Percentiles rank a stretch among this genome's conserved stretches.
These are phyloP conservation scores for Synergus japonicus DNA, from an alignment of 2,888 invertebrate species.

Conservation along the genomic window DNA sequence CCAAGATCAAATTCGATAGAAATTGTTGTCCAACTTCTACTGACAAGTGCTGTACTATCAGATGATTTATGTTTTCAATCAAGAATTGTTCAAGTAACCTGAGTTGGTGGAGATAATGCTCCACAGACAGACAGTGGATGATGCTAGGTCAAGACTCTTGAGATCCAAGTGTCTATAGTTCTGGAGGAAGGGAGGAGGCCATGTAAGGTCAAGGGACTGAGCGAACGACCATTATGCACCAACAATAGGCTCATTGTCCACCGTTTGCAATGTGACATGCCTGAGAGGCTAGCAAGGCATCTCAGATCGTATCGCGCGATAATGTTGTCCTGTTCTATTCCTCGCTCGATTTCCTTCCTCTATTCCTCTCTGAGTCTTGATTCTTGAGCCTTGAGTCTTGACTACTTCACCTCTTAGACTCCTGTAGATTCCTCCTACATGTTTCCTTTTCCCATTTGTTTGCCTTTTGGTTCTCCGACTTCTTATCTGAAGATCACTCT, in stretches of 20 bases:
- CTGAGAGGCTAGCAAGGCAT: constrained; percentile 60
- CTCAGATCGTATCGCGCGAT: constrained; percentile 71
- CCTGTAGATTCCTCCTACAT: background rate
- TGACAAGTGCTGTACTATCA: background rate
- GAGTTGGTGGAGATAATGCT: background rate
- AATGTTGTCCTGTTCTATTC: constrained; percentile 67
- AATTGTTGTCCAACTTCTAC: background rate
- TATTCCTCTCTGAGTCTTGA: background rate
- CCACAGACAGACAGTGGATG: constrained; percentile 10
- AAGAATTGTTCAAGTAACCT: background rate
- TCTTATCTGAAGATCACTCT: constrained; percentile 6
- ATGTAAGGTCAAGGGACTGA: constrained; percentile 68
- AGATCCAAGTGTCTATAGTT: constrained; percentile 7
- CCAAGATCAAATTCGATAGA: background rate
- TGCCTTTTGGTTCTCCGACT: background rate
- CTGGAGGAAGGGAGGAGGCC: constrained; percentile 48
- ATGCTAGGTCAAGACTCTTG: constrained; percentile 37
- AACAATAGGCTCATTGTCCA: constrained; percentile 75
- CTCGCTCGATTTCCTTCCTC: constrained; percentile 50
- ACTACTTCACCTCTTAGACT: constrained; percentile 27
- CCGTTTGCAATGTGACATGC: constrained; percentile 62
- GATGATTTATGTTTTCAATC: background rate
- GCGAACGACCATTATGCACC: constrained; percentile 69
- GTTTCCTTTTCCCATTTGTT: background rate
- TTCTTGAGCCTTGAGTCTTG: background rate